phyloP scores from a whole-genome alignment of 2,113 vertebrate genomes.

The Podarcis muralis region DNA sequence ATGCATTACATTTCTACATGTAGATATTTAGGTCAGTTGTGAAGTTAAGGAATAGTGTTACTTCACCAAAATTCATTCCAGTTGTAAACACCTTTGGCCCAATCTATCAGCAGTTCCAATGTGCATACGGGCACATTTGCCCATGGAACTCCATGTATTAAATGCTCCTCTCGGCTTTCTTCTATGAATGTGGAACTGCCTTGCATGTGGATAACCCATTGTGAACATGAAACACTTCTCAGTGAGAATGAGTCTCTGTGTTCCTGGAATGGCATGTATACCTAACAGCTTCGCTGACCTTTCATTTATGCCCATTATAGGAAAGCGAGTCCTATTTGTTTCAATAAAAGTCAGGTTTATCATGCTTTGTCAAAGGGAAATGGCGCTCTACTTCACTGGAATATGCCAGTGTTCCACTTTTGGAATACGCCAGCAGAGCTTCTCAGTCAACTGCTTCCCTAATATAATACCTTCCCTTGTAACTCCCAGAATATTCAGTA shows the following conservation, averaged over 20 bases:
- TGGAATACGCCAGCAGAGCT: neutral
- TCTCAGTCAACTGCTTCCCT: neutral
- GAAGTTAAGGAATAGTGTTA: neutral
- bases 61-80: neutral
- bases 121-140: neutral
- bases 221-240: constrained; percentile 1
- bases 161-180: neutral
- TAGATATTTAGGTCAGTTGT: neutral
- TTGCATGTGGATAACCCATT: constrained; percentile 19
- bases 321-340: neutral
- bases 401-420: no score
- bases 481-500: neutral
- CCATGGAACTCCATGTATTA: neutral
- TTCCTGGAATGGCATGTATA: constrained; percentile 28
- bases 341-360: neutral
- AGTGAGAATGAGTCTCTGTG: constrained; percentile 9
- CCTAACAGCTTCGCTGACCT: constrained; percentile 23
- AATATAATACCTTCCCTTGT: neutral
- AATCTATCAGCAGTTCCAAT: neutral
- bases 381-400: neutral
- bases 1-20: neutral
- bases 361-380: neutral
- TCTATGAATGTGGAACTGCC: neutral
- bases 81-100: neutral
- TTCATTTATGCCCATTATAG: neutral